Conservation (phyloP, 2,797 vertebrate species). For the Microctenopoma lineatum region DNA sequence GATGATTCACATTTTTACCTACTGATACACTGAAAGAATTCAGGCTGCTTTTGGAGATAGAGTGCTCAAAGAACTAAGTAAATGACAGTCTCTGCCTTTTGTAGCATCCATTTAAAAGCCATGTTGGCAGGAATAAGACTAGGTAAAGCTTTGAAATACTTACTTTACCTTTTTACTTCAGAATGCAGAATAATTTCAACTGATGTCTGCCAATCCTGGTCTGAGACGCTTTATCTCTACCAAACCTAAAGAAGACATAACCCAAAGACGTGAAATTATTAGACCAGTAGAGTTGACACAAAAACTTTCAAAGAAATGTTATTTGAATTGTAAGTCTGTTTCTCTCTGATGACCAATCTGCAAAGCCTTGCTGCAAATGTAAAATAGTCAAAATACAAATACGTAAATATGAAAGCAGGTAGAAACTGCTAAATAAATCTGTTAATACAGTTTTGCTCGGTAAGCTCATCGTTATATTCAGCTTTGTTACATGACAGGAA, state of each 20-base stretch:
- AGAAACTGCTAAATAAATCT: constrained; percentile 6
- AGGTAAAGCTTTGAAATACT: not conserved
- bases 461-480: too few relatives aligned
- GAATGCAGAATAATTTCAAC: constrained; percentile 7
- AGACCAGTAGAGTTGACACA: too few relatives aligned
- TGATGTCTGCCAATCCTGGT: constrained; percentile 9
- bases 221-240: constrained; percentile 32
- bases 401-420: constrained; percentile 12
- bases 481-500: too few relatives aligned
- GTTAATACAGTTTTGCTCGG: too few relatives aligned
- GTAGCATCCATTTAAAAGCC: constrained; percentile 7
- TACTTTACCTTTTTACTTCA: constrained; percentile 11
- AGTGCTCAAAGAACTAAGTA: not conserved
- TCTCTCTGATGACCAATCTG: constrained; percentile 26
- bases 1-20: not conserved
- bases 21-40: not conserved
- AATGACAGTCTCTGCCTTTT: constrained; percentile 25
- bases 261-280: too few relatives aligned
- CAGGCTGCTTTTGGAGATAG: not conserved
- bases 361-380: constrained; percentile 41
- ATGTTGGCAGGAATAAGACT: constrained; percentile 6
- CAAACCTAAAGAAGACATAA: not conserved
- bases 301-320: too few relatives aligned
- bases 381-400: constrained; percentile 33
- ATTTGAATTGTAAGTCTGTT: not conserved